Conservation (phyloP, 2,888 invertebrate species). For the Brachypalpus laphriformis region DNA sequence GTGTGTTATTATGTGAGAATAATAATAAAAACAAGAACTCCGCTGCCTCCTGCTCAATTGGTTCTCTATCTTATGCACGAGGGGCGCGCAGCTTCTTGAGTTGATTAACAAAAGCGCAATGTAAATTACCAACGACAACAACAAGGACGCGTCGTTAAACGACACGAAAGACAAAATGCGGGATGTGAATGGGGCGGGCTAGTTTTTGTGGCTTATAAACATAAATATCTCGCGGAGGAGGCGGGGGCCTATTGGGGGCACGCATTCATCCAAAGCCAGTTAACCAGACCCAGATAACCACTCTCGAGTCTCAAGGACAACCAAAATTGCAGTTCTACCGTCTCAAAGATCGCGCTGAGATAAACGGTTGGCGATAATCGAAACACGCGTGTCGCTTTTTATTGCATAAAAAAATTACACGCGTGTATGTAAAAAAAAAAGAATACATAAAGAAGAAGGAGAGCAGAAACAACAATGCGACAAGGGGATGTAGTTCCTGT, state of each 20-base stretch:
- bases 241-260: constrained; percentile 25
- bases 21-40: constrained; percentile 15
- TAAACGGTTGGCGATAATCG: constrained; percentile 72
- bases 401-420: constrained; percentile 51
- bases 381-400: constrained; percentile 73
- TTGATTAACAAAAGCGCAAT: constrained; percentile 72
- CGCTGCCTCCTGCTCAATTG: constrained; percentile 33
- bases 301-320: constrained; percentile 65
- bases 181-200: constrained; percentile 59
- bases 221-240: constrained; percentile 51
- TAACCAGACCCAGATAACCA: constrained; percentile 37
- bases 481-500: constrained; percentile 46
- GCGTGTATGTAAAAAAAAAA: not conserved
- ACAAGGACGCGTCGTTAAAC: constrained; percentile 62
- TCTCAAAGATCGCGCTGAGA: constrained; percentile 70
- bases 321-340: constrained; percentile 63
- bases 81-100: constrained; percentile 51
- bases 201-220: constrained; percentile 57
- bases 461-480: constrained; percentile 5
- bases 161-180: constrained; percentile 52
- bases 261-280: constrained; percentile 39
- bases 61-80: constrained; percentile 1
- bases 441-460: constrained; percentile 7
- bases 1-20: constrained; percentile 64
- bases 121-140: constrained; percentile 73